Base-by-base conservation (phyloP, 2,797 vertebrate species). In the Microctenopoma lineatum region DNA sequence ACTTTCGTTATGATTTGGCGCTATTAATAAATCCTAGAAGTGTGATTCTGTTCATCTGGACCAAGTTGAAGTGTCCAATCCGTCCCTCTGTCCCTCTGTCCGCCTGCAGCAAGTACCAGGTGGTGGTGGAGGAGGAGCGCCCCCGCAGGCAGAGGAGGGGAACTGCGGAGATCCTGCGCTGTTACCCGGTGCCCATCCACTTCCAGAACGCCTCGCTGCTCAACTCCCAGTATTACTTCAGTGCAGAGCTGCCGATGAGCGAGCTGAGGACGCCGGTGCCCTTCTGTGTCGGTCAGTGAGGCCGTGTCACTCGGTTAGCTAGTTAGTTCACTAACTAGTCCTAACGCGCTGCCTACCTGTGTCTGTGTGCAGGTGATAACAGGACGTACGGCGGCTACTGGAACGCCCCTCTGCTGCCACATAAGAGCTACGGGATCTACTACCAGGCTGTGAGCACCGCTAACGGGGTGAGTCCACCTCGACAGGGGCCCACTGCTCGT, bases 341-440 rank as follows among this genome's bases (percentile, higher is more conserved):
- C 38, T 13, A 13, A 16, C 41, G 1, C 6, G 41, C 41, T 16
- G 7, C 8, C 12, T 5, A 51, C 15, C 27, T 73, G 34, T 56
- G 41, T 80, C 42, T 38, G 6, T 67, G 3, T 58, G 5, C 73
- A 90, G 90, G 90, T 63, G 90, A 91, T 25, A 91, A 91, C 79
- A 67, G 81, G 62, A 91, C 89, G 8, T 91, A 90, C 66, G 76
- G 60, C 0, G 88, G 89, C 1, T 92, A 86, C 78, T 90, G 89
- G 88, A 92, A 90, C 3, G 80, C 70, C 58, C 87, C 90, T 25
- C 81, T 91, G 44, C 95, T 97, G 67, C 97, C 97, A 54, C 96
- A 98, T 70, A 98, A 98, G 92, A 98, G 96, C 85, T 98, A 98
- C 83, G 96, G 94, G 63, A 94, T 98, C 91, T 98, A 98, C 90